Percentiles rank a stretch among this genome's conserved stretches.
These are phyloP conservation scores for Girardia tigrina DNA, from an alignment of 2,888 invertebrate genomes.

Conservation along the genomic window DNA sequence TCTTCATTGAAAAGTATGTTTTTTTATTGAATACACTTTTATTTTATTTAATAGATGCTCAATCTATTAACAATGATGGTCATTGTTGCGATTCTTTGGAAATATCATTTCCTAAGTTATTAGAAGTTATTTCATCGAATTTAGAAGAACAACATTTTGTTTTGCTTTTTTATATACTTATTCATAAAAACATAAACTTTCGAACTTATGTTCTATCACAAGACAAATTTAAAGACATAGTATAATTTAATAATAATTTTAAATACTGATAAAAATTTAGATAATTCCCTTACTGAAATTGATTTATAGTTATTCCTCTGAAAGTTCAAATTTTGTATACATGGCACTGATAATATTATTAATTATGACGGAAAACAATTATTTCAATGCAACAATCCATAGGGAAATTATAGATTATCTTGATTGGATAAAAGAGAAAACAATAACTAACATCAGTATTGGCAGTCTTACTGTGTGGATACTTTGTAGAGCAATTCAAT, in stretches of 20 bases:
- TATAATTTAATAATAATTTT: neutral
- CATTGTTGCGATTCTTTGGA: neutral
- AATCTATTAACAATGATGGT: neutral
- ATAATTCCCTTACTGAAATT: neutral
- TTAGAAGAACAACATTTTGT: neutral
- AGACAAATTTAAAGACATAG: neutral
- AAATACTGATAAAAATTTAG: neutral
- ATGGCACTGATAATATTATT: neutral
- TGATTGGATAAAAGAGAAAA: neutral
- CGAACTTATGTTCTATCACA: neutral
- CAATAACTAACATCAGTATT: conserved; percentile 3
- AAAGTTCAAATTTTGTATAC: conserved; percentile 13
- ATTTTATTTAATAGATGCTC: neutral
- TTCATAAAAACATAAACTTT: neutral
- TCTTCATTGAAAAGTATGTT: neutral
- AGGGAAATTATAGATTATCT: neutral
- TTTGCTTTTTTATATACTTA: neutral
- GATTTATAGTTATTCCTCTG: conserved; percentile 8
- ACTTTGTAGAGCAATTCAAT: neutral
- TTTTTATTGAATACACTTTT: neutral
- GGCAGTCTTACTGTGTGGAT: conserved; percentile 10
- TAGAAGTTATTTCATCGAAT: neutral
- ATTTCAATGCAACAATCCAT: neutral
- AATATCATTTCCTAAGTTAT: neutral
- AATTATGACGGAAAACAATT: neutral